A percentile compares a stretch with the other conserved stretches of the same genome.
Evolutionary conservation across 2,113 vertebrate genomes (phyloP).

Genomic region (Sinocyclocheilus grahami): DNA sequence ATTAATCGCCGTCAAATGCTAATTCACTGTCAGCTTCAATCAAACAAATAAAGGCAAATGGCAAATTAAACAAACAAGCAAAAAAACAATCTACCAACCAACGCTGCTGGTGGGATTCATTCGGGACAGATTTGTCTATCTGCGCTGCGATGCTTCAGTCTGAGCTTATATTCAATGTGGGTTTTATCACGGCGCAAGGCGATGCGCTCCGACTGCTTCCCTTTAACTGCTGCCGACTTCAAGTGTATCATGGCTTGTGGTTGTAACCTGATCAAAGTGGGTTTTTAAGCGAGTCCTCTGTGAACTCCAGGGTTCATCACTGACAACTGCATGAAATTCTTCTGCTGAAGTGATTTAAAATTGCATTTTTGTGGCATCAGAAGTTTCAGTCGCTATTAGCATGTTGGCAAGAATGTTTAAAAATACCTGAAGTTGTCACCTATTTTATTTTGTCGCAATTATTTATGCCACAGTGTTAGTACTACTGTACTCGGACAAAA

Average conservation of each 20-base stretch:
- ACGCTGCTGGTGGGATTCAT: neutral
- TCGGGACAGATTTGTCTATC: neutral
- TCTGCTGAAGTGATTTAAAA: constrained; percentile 34
- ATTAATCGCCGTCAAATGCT: neutral
- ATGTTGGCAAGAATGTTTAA: neutral
- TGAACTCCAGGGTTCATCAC: constrained; percentile 32
- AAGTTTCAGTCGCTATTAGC: neutral
- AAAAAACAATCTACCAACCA: neutral
- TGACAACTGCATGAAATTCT: neutral
- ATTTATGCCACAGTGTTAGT: constrained; percentile 55
- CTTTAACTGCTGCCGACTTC: constrained; percentile 37
- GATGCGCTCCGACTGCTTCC: neutral
- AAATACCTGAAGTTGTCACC: constrained; percentile 21
- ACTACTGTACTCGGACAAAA: constrained; percentile 40
- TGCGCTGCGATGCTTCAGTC: neutral
- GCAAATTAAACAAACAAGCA: constrained; percentile 18
- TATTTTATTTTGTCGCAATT: constrained; percentile 54
- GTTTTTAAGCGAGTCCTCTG: constrained; percentile 19
- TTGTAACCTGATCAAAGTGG: constrained; percentile 46
- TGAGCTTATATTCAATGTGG: neutral
- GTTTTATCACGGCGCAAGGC: constrained; percentile 8
- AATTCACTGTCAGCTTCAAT: constrained; percentile 3
- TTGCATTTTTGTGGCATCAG: constrained; percentile 47
- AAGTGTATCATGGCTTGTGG: constrained; percentile 43
- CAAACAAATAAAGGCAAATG: neutral